Evolutionary conservation across 1,140 invertebrate genomes (phyloP).

Genomic region (Scaptomyza hsui): DNA sequence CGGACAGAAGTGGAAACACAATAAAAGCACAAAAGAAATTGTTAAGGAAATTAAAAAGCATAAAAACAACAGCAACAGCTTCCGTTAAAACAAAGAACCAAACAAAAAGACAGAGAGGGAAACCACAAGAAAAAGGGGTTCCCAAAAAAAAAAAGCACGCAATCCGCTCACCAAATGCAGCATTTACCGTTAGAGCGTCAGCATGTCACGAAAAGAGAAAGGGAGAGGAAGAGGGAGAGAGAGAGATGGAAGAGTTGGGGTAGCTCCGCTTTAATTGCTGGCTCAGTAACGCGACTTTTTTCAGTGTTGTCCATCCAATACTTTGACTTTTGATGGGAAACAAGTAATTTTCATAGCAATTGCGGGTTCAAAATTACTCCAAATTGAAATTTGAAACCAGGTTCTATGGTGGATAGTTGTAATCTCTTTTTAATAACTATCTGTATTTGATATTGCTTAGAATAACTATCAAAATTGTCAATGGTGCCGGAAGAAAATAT

Average conservation of each 20-base stretch:
- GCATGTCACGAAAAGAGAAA: not conserved
- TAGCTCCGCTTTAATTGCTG: conserved; percentile 34
- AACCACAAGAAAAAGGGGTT: conserved; percentile 55
- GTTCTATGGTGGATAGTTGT: too few species aligned
- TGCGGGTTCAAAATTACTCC: not conserved
- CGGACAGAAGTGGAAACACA: conserved; percentile 65
- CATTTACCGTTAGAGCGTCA: conserved; percentile 68
- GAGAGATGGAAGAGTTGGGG: conserved; percentile 3
- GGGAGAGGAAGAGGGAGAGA: not conserved
- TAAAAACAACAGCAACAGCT: conserved; percentile 78
- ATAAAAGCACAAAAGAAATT: conserved; percentile 79
- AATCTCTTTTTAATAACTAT: too few species aligned
- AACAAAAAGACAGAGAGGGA: conserved; percentile 25
- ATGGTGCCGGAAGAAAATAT: too few species aligned
- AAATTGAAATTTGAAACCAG: not conserved
- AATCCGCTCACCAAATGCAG: conserved; percentile 65
- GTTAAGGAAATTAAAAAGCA: conserved; percentile 83
- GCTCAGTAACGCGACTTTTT: conserved; percentile 1
- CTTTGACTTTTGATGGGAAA: conserved; percentile 22
- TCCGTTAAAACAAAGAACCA: conserved; percentile 76
- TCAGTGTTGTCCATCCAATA: conserved; percentile 2
- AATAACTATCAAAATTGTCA: too few species aligned
- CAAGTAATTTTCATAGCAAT: conserved; percentile 26
- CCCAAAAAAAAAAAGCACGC: conserved; percentile 50
- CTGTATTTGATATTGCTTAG: too few species aligned